These are phyloP conservation scores for Cercopithecus hamlyni DNA, from an alignment of 2,797 vertebrate species.

Conservation along the genomic window DNA sequence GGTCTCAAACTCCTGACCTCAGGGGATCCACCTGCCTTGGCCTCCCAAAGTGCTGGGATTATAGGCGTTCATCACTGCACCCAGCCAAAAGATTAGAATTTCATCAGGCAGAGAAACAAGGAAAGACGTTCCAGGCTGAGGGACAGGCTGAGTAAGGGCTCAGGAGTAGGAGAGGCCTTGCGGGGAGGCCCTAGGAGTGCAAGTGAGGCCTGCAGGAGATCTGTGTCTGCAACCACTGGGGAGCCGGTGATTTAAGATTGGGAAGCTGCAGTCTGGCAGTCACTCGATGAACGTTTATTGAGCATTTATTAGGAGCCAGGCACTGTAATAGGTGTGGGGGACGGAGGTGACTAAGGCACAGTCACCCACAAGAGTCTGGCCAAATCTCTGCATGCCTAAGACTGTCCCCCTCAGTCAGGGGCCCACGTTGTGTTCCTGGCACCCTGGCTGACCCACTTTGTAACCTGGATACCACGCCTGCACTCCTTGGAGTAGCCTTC, in stretches of 20 bases:
- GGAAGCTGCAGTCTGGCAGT: neutral
- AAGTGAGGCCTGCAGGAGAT: neutral
- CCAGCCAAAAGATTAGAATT: neutral
- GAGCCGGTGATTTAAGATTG: neutral
- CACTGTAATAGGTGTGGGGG: neutral
- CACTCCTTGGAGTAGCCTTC: neutral
- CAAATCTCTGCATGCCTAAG: neutral
- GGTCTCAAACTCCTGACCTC: too few relatives aligned
- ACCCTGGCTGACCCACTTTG: neutral
- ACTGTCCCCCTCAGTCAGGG: too few relatives aligned
- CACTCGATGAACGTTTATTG: rapidly evolving
- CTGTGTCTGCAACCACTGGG: neutral
- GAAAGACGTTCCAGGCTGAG: neutral
- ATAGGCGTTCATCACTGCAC: too few relatives aligned
- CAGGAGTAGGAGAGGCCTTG: rapidly evolving
- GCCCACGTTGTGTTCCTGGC: neutral
- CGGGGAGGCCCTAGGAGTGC: neutral
- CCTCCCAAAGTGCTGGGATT: too few relatives aligned
- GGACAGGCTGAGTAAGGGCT: neutral
- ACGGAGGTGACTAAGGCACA: neutral
- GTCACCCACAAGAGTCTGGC: neutral
- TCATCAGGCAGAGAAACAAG: neutral
- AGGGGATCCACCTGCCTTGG: too few relatives aligned
- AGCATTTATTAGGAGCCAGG: slow-evolving; percentile 1
- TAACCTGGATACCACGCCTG: neutral